Evolutionary conservation across 2,888 invertebrate species (phyloP).

Genomic region (Chymomyza amoena): DNA sequence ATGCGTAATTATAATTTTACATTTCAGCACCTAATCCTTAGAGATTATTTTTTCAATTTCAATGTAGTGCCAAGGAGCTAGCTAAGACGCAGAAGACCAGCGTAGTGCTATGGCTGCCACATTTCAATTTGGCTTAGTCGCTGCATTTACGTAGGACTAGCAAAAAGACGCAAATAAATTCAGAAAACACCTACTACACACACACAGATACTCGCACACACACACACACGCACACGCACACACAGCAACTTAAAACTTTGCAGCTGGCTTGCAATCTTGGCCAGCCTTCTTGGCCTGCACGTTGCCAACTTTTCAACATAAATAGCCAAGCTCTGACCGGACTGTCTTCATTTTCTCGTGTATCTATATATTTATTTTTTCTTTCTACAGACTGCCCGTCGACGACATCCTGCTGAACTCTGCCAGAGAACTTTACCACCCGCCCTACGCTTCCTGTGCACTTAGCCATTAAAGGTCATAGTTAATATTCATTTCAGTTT

Average conservation of each 20-base stretch:
- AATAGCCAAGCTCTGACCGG: not conserved
- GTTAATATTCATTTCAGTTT: constrained; percentile 69
- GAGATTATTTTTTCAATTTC: constrained; percentile 66
- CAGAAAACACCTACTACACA: not conserved
- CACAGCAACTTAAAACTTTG: constrained; percentile 51
- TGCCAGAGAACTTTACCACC: not conserved
- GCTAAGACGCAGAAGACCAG: not conserved
- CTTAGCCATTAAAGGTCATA: constrained; percentile 67
- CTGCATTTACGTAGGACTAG: constrained; percentile 29
- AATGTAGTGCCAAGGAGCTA: constrained; percentile 2
- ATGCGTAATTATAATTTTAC: constrained; percentile 50
- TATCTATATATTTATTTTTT: constrained; percentile 28
- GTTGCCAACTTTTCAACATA: constrained; percentile 3
- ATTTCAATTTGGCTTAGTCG: constrained; percentile 51
- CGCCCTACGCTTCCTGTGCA: constrained; percentile 23
- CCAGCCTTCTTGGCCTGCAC: not conserved
- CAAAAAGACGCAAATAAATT: constrained; percentile 1
- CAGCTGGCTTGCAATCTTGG: constrained; percentile 31
- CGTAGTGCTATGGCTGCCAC: not conserved
- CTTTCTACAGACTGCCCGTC: constrained; percentile 36
- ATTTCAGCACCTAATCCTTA: constrained; percentile 57
- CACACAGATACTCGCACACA: not conserved
- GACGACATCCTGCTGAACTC: constrained; percentile 37
- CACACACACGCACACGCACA: not conserved
- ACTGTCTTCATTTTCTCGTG: not conserved